Percentiles rank a stretch among this genome's conserved stretches.
Conservation (phyloP, 2,888 invertebrate species). For the Temnothorax unifasciatus region DNA sequence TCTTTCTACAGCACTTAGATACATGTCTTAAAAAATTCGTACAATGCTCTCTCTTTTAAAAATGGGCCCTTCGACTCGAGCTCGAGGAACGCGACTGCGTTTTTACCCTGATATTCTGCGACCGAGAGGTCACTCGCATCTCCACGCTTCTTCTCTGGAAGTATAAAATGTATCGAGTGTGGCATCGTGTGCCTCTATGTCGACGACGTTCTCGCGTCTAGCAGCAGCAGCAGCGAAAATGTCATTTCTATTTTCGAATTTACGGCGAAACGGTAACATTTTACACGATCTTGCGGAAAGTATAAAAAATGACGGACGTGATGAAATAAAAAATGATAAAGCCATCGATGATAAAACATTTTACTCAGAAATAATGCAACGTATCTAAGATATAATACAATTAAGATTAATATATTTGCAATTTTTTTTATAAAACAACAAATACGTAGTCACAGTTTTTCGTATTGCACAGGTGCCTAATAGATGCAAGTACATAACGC, state of each 20-base stretch:
- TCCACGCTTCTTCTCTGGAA: background rate
- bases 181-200: slow-evolving; percentile 13
- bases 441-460: slow-evolving; percentile 55
- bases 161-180: background rate
- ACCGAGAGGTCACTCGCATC: background rate
- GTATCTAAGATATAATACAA: slow-evolving; percentile 22
- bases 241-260: background rate
- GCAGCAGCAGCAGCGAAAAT: slow-evolving; percentile 2
- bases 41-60: slow-evolving; percentile 60
- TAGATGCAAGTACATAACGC: slow-evolving; percentile 41
- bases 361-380: slow-evolving; percentile 12
- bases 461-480: slow-evolving; percentile 31
- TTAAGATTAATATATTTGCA: slow-evolving; percentile 14
- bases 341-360: background rate
- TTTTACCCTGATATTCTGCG: slow-evolving; percentile 59
- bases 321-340: slow-evolving; percentile 6
- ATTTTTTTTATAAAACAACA: slow-evolving; percentile 46
- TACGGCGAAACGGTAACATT: background rate
- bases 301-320: background rate
- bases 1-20: slow-evolving; percentile 57
- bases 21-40: slow-evolving; percentile 58
- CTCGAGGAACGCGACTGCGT: slow-evolving; percentile 17
- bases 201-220: background rate
- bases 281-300: background rate
- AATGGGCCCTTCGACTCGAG: slow-evolving; percentile 46